Conservation (phyloP, 2,888 invertebrate genomes). For the Dexiosoma caninum region DNA sequence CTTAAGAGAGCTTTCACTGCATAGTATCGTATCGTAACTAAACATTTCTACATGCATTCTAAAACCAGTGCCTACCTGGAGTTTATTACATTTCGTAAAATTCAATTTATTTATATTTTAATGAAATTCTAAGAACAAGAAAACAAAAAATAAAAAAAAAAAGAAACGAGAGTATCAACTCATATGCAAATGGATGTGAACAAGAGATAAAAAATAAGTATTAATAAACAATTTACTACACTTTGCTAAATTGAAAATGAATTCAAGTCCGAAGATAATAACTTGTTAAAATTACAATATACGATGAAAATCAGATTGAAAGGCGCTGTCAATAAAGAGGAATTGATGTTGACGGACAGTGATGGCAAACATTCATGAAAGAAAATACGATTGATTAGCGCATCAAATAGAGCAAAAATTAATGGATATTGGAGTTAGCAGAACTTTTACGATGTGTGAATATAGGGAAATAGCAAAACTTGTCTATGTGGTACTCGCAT, state of each 20-base stretch:
- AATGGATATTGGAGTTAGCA: too few relatives aligned
- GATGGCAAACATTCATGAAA: too few relatives aligned
- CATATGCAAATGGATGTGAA: neutral
- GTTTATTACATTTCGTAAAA: constrained; percentile 28
- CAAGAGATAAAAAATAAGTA: too few relatives aligned
- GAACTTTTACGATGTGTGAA: too few relatives aligned
- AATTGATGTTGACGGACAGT: too few relatives aligned
- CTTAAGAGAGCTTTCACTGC: too few relatives aligned
- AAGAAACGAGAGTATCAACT: neutral
- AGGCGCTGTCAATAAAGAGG: too few relatives aligned
- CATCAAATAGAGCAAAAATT: too few relatives aligned
- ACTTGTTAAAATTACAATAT: neutral
- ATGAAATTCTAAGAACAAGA: neutral
- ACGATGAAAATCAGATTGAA: neutral
- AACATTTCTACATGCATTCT: neutral
- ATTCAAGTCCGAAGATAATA: neutral
- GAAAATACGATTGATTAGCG: too few relatives aligned
- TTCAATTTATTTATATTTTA: constrained; percentile 14
- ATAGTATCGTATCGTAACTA: neutral
- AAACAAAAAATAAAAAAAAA: neutral
- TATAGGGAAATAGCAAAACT: too few relatives aligned
- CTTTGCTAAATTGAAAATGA: neutral
- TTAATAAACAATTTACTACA: neutral
- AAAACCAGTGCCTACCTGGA: neutral
- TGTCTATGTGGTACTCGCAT: too few relatives aligned